Evolutionary conservation across 2,888 invertebrate genomes (phyloP).

Genomic region (Tetranychus piercei): DNA sequence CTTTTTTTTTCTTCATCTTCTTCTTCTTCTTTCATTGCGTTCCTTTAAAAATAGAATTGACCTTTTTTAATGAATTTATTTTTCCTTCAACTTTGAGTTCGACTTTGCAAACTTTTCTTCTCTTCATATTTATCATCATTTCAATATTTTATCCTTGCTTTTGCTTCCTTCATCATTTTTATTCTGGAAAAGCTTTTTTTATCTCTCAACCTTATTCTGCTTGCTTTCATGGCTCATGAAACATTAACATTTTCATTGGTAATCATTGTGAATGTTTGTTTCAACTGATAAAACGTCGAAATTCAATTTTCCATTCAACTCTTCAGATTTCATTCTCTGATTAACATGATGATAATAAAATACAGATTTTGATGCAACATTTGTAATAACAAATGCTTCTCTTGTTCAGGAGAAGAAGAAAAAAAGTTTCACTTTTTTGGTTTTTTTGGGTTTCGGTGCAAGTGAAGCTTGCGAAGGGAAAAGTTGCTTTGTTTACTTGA

Average conservation of each 20-base stretch:
- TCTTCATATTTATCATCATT: background rate
- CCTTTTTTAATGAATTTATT: background rate
- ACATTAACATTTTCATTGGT: background rate
- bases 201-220: background rate
- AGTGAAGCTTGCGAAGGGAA: too few relatives aligned
- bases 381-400: background rate
- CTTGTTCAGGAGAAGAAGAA: too few relatives aligned
- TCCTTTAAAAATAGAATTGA: too few relatives aligned
- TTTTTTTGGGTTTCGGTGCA: too few relatives aligned
- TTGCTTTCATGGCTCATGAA: background rate
- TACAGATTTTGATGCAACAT: background rate
- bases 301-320: background rate
- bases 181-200: background rate
- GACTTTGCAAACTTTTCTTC: background rate
- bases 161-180: background rate
- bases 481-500: too few relatives aligned
- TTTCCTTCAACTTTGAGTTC: background rate
- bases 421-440: too few relatives aligned
- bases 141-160: background rate
- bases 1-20: background rate
- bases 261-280: background rate
- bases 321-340: background rate
- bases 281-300: background rate
- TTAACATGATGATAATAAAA: background rate
- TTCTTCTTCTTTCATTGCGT: background rate